These are phyloP conservation scores for Eulemur mongoz DNA, from an alignment of 2,797 vertebrate genomes.

Conservation along the genomic window DNA sequence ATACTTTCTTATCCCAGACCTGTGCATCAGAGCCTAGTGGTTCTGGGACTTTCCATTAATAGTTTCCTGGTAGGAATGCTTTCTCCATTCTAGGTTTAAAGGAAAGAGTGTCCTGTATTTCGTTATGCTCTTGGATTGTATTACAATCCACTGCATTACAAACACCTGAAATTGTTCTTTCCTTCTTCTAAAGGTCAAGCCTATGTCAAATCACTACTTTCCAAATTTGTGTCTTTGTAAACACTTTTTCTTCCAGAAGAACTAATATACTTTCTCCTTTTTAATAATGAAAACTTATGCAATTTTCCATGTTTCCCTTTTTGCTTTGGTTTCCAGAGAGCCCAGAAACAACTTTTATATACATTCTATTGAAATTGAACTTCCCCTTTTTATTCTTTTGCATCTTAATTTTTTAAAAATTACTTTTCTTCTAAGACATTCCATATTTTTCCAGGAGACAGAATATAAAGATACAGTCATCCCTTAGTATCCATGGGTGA, in stretches of 20 bases:
- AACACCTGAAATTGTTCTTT: neutral
- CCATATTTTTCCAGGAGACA: neutral
- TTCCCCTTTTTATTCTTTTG: neutral
- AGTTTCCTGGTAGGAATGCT: neutral
- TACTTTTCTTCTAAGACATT: neutral
- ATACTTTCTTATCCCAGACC: neutral
- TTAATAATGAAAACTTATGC: neutral
- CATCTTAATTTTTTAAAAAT: slow-evolving; percentile 25
- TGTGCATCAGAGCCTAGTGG: neutral
- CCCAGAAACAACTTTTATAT: neutral
- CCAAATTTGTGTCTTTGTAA: neutral
- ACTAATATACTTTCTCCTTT: neutral
- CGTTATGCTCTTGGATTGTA: neutral
- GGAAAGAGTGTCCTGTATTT: neutral
- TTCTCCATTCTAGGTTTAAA: neutral
- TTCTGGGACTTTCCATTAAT: neutral
- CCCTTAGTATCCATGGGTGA: neutral
- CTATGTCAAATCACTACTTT: neutral
- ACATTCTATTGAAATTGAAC: neutral
- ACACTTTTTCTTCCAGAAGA: neutral
- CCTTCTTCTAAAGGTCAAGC: neutral
- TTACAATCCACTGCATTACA: neutral
- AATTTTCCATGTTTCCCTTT: neutral
- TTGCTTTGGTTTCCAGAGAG: neutral
- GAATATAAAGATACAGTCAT: neutral